Base-by-base conservation (phyloP, 1,140 invertebrate genomes). In the Drosophila dunni region DNA sequence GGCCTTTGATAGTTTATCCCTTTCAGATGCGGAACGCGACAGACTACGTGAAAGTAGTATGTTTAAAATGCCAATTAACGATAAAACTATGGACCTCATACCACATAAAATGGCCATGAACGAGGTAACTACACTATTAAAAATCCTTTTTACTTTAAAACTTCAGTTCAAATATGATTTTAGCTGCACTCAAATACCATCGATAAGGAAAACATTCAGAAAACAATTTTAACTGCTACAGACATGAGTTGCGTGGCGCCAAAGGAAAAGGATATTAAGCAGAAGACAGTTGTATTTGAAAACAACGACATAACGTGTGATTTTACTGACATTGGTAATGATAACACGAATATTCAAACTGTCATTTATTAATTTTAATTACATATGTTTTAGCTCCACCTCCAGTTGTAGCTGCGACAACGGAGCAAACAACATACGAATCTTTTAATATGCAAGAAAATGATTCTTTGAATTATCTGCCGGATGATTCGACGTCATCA, bases 11-110 rank as follows among this genome's bases (percentile, higher is more conserved):
- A 69, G 61, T 20, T 62, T 67, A 10, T 69, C 42, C 11, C 20
- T 86, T 1, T 48, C 73, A 7, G 44, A 44, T 4, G 24, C 50
- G 13, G 80, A 74, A n/a, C 79, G 62, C 0, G 54, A 50, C 1
- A 66, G 56, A 34, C 15, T 86, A 38, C 61, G 53, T 8, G 53
- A 48, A 61, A 69, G 54, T 48, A 64, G 57, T 20, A 50, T 11
- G 3, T 67, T 11, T 56, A 53, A 13, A 61, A 36, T 3, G 6
- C 11, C 61, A 46, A 11, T 13, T 24, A 7, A 56, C 63, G 83
- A 86, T 9, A 86, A 79, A 36, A 86, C 83, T 6, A 48, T 83
- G 8, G 84, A 86, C 48, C 63, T 86, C 1, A 45, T 86, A 45
- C 84, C 67, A 13, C n/a, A 38, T 3, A 46, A 13, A 24, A 36